These are phyloP conservation scores for Lycaena phlaeas DNA, from an alignment of 2,888 invertebrate species.

Conservation along the genomic window DNA sequence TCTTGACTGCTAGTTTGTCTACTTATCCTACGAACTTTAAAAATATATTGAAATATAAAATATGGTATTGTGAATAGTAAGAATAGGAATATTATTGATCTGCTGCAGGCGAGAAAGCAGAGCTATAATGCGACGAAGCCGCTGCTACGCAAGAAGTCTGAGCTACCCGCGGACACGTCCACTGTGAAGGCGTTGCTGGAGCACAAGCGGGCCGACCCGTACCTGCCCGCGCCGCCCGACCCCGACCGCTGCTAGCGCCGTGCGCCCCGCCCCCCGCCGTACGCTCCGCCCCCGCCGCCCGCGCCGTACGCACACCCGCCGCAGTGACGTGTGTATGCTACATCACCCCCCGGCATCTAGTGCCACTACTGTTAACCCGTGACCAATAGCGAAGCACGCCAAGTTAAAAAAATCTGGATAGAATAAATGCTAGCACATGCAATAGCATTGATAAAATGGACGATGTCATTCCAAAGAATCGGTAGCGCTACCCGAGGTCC, in stretches of 20 bases:
- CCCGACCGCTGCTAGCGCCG: conserved; percentile 87
- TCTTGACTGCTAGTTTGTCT: no score
- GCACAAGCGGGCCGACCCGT: conserved; percentile 94
- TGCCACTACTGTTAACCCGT: background rate
- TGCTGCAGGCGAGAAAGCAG: conserved; percentile 68
- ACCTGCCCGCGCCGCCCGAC: conserved; percentile 88
- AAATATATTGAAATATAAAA: no score
- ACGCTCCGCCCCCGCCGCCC: conserved; percentile 5
- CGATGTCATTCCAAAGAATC: no score
- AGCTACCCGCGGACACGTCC: conserved; percentile 93
- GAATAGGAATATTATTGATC: no score
- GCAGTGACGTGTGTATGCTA: conserved; percentile 1
- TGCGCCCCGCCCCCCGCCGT: conserved; percentile 9
- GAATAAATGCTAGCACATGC: no score
- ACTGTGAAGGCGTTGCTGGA: conserved; percentile 93
- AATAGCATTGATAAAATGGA: no score
- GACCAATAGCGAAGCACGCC: background rate
- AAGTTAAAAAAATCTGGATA: no score
- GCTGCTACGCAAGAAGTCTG: conserved; percentile 93
- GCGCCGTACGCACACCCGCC: conserved; percentile 1
- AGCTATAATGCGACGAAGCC: conserved; percentile 82
- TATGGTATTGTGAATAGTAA: no score
- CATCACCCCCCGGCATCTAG: background rate
- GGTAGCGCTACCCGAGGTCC: no score
- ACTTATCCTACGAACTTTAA: no score